These are phyloP conservation scores for Amblyjoppa proteus DNA, from an alignment of 2,888 invertebrate genomes.

Conservation along the genomic window DNA sequence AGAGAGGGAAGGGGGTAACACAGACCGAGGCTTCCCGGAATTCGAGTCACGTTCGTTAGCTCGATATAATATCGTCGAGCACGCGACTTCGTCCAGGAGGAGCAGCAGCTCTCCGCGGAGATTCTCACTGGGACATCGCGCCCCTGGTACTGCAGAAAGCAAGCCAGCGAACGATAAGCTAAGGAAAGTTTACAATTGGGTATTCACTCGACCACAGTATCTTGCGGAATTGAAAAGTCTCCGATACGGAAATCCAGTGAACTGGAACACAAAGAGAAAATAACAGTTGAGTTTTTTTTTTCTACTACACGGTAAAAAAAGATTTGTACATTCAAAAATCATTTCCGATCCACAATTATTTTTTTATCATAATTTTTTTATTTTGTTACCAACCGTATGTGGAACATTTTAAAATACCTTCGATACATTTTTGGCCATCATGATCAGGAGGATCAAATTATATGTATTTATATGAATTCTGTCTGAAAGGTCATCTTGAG, in stretches of 20 bases:
- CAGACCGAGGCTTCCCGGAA: slow-evolving; percentile 72
- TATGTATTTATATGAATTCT: no score
- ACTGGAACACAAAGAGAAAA: neutral
- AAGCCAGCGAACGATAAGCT: neutral
- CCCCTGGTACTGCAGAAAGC: slow-evolving; percentile 49
- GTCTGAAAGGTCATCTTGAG: no score
- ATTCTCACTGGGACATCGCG: slow-evolving; percentile 57
- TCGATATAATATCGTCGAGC: slow-evolving; percentile 78
- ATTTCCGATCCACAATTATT: no score
- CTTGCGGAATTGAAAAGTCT: neutral
- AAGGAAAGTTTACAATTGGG: slow-evolving; percentile 27
- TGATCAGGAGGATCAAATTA: no score
- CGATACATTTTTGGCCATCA: no score
- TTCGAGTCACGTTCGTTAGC: slow-evolving; percentile 77
- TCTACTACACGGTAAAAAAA: no score
- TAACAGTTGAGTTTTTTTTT: neutral
- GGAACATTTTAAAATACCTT: no score
- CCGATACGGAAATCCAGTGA: neutral
- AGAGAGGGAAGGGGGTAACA: slow-evolving; percentile 11
- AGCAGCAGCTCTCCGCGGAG: slow-evolving; percentile 6
- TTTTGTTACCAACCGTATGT: no score
- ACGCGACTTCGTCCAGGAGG: slow-evolving; percentile 68
- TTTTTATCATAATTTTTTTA: no score
- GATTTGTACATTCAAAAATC: no score
- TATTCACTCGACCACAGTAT: neutral